Evolutionary conservation across 2,797 vertebrate genomes (phyloP).

Genomic region (Acrocephalus scirpaceus): DNA sequence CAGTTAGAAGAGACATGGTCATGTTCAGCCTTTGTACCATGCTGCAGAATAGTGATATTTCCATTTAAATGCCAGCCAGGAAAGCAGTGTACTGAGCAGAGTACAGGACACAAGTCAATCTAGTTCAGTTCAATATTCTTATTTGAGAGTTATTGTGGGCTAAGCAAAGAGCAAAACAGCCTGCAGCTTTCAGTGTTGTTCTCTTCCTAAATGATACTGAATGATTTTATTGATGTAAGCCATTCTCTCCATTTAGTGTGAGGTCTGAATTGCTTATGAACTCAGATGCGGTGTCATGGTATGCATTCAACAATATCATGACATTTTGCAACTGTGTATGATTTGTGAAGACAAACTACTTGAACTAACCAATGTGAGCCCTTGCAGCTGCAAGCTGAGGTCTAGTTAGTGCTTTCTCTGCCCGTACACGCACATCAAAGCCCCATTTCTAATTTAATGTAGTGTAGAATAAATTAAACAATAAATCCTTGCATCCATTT

Average conservation of each 20-base stretch:
- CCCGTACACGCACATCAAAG: neutral
- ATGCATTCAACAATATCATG: neutral
- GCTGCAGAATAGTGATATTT: neutral
- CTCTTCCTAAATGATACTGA: conserved; percentile 36
- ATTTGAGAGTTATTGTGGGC: conserved; percentile 1
- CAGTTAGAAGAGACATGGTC: neutral
- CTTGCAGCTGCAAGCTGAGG: neutral
- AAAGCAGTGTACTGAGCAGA: neutral
- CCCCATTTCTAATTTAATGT: neutral
- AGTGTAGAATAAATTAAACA: neutral
- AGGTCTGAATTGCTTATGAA: neutral
- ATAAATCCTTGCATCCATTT: neutral
- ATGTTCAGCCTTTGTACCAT: neutral
- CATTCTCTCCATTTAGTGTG: neutral
- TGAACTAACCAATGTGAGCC: neutral
- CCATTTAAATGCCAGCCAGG: neutral
- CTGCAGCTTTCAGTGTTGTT: neutral
- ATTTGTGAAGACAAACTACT: neutral
- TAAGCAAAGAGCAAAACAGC: conserved; percentile 27
- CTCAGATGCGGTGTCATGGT: neutral
- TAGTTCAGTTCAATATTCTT: conserved; percentile 41
- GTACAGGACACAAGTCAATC: neutral
- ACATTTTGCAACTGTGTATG: neutral
- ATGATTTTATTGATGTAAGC: neutral
- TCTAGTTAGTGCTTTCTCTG: neutral